Percentiles rank a stretch among this genome's conserved stretches.
Conservation (phyloP, 2,888 invertebrate genomes). For the Herminia tarsipennalis region DNA sequence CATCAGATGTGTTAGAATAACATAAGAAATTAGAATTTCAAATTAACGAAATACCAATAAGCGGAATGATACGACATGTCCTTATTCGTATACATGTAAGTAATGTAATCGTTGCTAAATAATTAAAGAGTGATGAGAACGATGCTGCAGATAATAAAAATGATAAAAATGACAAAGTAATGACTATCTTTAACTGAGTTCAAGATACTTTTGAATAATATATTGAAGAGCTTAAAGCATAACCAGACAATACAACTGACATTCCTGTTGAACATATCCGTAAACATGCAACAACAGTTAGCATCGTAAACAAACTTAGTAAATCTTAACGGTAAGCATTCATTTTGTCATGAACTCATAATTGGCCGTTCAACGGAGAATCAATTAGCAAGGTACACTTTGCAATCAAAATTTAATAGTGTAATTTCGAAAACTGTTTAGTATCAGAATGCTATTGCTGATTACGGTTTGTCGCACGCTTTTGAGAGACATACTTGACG, state of each 20-base stretch:
- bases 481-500: too few species aligned
- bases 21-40: too few species aligned
- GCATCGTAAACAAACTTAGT: slow-evolving; percentile 8
- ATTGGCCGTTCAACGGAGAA: slow-evolving; percentile 4
- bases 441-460: slow-evolving; percentile 1
- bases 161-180: too few species aligned
- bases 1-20: slow-evolving; percentile 16
- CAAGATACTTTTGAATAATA: too few species aligned
- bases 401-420: slow-evolving; percentile 13
- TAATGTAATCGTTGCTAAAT: too few species aligned
- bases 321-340: slow-evolving; percentile 7
- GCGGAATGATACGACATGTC: neutral
- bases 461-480: too few species aligned
- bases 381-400: slow-evolving; percentile 3
- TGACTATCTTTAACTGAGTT: too few species aligned
- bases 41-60: neutral
- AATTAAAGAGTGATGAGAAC: too few species aligned
- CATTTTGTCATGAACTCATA: slow-evolving; percentile 1
- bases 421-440: neutral
- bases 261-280: slow-evolving; percentile 2
- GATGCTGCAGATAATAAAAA: too few species aligned
- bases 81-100: too few species aligned
- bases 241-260: neutral
- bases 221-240: slow-evolving; percentile 1
- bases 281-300: slow-evolving; percentile 8